These are phyloP conservation scores for Oscheius myriophilus DNA, from an alignment of 2,888 invertebrate species.

Conservation along the genomic window DNA sequence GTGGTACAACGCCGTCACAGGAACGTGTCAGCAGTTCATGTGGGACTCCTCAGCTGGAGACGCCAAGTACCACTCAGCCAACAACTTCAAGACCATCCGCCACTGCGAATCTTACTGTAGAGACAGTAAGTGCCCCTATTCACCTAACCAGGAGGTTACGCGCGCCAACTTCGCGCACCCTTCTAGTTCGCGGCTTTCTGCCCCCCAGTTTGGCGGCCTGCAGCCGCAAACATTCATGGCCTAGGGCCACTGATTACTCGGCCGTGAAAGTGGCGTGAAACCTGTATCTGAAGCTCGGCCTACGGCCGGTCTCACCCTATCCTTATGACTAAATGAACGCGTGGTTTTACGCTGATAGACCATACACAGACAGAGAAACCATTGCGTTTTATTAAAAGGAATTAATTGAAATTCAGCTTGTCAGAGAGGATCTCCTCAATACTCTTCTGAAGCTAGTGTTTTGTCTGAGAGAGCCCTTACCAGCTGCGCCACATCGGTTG, in stretches of 20 bases:
- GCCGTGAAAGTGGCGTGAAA: too few species aligned
- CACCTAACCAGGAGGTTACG: too few species aligned
- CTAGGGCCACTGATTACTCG: too few species aligned
- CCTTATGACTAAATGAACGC: too few species aligned
- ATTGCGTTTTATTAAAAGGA: not conserved
- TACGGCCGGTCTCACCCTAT: too few species aligned
- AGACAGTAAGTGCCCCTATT: conserved; percentile 58
- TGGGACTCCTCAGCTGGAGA: conserved; percentile 57
- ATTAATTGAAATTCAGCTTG: conserved; percentile 46
- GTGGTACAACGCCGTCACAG: conserved; percentile 41
- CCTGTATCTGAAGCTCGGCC: too few species aligned
- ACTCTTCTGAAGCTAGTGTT: conserved; percentile 46
- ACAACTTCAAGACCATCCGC: conserved; percentile 59
- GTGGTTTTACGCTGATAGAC: not conserved
- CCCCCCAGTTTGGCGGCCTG: too few species aligned
- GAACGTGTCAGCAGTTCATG: conserved; percentile 62
- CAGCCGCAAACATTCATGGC: too few species aligned
- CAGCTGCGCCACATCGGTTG: conserved; percentile 47
- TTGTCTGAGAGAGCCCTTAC: conserved; percentile 55
- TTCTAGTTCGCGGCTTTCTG: too few species aligned
- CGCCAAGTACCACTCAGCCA: conserved; percentile 56
- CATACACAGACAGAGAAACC: too few species aligned
- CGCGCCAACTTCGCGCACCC: too few species aligned
- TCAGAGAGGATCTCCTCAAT: conserved; percentile 58
- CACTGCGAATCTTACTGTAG: conserved; percentile 60